Evolutionary conservation across 2,113 vertebrate species (phyloP).

Genomic region (Axis porcinus): DNA sequence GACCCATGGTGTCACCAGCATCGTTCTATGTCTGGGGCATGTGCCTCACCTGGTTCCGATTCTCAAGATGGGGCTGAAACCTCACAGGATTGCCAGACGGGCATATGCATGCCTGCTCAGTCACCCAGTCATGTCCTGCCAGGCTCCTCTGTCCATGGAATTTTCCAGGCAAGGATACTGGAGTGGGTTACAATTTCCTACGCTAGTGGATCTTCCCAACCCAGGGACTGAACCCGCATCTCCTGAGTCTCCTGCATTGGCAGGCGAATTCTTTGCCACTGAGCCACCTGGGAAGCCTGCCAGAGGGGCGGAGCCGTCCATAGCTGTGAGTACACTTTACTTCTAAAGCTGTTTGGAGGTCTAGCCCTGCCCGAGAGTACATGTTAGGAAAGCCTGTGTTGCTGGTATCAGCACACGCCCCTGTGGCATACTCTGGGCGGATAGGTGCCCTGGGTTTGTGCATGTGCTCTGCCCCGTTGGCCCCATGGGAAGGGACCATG

Average conservation of each 20-base stretch:
- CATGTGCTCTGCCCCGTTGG: not conserved
- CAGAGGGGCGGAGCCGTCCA: not conserved
- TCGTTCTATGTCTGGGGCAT: rapidly evolving
- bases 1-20: not conserved
- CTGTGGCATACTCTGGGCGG: not conserved
- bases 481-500: rapidly evolving
- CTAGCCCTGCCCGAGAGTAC: not conserved
- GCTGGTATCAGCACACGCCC: rapidly evolving
- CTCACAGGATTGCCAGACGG: not conserved
- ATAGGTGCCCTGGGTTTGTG: too few species aligned
- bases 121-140: not conserved
- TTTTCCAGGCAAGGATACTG: not conserved
- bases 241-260: not conserved
- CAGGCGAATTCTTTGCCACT: not conserved
- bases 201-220: not conserved
- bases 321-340: not conserved
- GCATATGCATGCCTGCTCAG: not conserved
- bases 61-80: not conserved
- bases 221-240: not conserved
- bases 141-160: not conserved
- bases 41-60: not conserved
- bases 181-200: not conserved
- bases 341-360: not conserved
- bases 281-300: not conserved
- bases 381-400: rapidly evolving